phyloP scores from a whole-genome alignment of 1,140 invertebrate genomes.

The Apis mellifera region DNA sequence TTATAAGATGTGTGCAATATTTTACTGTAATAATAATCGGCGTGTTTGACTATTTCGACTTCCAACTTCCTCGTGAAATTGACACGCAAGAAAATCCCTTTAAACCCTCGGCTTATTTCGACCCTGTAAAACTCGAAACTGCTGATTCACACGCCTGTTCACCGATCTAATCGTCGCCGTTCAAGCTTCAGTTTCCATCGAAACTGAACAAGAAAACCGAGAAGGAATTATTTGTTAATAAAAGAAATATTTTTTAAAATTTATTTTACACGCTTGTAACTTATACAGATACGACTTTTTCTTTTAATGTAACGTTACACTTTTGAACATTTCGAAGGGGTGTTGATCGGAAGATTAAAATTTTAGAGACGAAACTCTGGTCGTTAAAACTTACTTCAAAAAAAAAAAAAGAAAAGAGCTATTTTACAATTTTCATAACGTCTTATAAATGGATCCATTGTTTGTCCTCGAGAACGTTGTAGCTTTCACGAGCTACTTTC shows the following conservation, averaged over 20 bases:
- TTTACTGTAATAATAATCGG: too few relatives aligned
- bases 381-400: conserved; percentile 59
- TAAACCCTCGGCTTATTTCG: background rate
- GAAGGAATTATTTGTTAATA: background rate
- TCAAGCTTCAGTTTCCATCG: background rate
- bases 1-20: too few relatives aligned
- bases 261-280: too few relatives aligned
- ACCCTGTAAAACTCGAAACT: conserved; percentile 17
- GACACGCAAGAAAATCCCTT: conserved; percentile 22
- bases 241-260: too few relatives aligned
- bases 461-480: background rate
- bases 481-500: background rate
- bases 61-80: background rate
- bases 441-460: conserved; percentile 53
- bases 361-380: conserved; percentile 32
- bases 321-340: background rate
- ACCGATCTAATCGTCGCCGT: background rate
- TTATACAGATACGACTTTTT: too few relatives aligned
- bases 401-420: conserved; percentile 41
- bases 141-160: conserved; percentile 27
- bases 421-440: conserved; percentile 35
- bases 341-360: conserved; percentile 54
- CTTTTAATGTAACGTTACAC: background rate
- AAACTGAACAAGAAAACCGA: background rate
- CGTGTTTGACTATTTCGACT: background rate